These are phyloP conservation scores for Zygothrica quintamaculata DNA, from an alignment of 2,888 invertebrate genomes.

Conservation along the genomic window DNA sequence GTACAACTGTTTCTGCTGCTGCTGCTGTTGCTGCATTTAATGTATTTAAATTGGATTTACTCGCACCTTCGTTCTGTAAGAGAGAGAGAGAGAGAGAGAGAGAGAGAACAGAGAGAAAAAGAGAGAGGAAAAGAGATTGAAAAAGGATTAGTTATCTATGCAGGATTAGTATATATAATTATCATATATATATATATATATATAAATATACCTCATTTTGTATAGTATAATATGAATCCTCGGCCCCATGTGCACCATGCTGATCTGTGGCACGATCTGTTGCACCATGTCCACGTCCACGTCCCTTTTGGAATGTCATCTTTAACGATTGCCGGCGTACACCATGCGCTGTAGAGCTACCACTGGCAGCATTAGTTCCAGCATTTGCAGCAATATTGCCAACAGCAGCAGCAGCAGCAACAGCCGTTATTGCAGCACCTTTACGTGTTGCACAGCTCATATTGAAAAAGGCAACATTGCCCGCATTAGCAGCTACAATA, in stretches of 20 bases:
- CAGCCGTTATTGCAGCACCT: constrained; percentile 42
- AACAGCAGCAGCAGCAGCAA: no score
- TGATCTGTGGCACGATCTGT: constrained; percentile 83
- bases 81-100: no score
- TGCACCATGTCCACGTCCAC: constrained; percentile 85
- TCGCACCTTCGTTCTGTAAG: constrained; percentile 86
- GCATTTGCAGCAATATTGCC: constrained; percentile 10
- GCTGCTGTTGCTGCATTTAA: no score
- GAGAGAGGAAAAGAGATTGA: no score
- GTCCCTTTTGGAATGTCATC: constrained; percentile 91
- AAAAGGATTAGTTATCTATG: background rate
- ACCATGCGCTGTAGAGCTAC: constrained; percentile 54
- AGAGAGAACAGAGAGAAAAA: no score
- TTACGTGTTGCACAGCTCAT: constrained; percentile 60
- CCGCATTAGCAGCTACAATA: background rate
- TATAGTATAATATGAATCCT: constrained; percentile 88
- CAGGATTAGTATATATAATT: no score
- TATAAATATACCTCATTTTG: constrained; percentile 89
- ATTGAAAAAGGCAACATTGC: constrained; percentile 8
- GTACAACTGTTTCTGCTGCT: no score
- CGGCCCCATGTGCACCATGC: constrained; percentile 72
- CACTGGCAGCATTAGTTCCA: constrained; percentile 15
- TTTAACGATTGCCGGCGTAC: constrained; percentile 88
- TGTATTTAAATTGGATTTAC: constrained; percentile 58
- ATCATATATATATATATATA: no score